Base-by-base conservation (phyloP, 2,797 vertebrate genomes). In the Sebastes minor region DNA sequence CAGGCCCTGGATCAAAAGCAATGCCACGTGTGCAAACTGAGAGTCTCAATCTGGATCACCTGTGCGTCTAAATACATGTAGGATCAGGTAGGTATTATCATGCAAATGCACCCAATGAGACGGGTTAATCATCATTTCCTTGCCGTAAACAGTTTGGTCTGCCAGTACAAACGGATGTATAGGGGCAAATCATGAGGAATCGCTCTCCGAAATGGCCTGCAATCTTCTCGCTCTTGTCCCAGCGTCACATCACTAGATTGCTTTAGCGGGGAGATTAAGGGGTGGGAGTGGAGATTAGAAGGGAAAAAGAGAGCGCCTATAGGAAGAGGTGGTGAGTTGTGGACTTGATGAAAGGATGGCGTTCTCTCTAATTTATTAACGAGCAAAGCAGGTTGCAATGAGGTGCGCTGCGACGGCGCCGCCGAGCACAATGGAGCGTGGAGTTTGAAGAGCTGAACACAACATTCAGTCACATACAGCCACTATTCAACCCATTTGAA, bases 1-100 rank as follows among this genome's bases (percentile, higher is more conserved):
- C 79, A 71, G 72, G 49, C 69, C 73, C 71, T 66, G 88, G 80
- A 93, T 92, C 81, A 91, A 92, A 94, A 89, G 88, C 86, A 81
- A 52, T 49, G 74, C 63, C 75, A 73, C 81, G 23, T 83, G 82
- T 75, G 84, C 85, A 81, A 82, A 82, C 72, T 60, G 78, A 57
- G 76, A 89, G 74, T 78, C 74, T 72, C 66, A 9, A 65, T 76
- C 73, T 69, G 38, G 6, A 69, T 77, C 73, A 81, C 86, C 86
- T 83, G 74, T 81, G 62, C 55, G 27, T 81, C 84, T 52, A 46
- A 74, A 78, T 42, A 28, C 69, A 74, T 20, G 42, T 59, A 23
- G 63, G 25, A 63, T 72, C 71, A 64, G 72, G 57, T 74, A 1
- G n/a, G 49, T 64, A 71, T 87, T 81, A 82, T 86, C 28, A 78